phyloP scores from a whole-genome alignment of 2,113 vertebrate genomes.

The Desmodus rotundus region DNA sequence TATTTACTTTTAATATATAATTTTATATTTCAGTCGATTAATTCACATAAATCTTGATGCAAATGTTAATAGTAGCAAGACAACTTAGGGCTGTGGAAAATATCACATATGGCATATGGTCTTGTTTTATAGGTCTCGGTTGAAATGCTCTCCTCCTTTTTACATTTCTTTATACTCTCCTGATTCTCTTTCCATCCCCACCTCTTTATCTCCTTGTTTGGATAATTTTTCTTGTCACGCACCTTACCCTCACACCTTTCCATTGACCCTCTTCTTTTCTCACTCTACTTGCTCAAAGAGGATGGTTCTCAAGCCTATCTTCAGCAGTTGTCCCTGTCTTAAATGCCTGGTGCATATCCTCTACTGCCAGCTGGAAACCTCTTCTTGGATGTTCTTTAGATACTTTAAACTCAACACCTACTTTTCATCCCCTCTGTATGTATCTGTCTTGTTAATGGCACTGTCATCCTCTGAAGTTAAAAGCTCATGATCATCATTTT shows the following conservation, averaged over 20 bases:
- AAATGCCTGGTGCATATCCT: not conserved
- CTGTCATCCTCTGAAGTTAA: not conserved
- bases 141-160: not conserved
- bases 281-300: not conserved
- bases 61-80: not conserved
- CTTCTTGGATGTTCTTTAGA: not conserved
- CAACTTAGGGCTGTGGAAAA: not conserved
- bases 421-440: not conserved
- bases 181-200: not conserved
- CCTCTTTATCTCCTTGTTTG: not conserved
- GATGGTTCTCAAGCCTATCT: not conserved
- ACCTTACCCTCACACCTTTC: not conserved
- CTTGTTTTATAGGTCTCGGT: not conserved
- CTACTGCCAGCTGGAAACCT: not conserved
- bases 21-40: not conserved
- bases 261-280: not conserved
- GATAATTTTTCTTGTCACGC: not conserved
- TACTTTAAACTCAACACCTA: not conserved
- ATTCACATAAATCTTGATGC: not conserved
- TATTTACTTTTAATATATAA: not conserved
- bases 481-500: not conserved
- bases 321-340: not conserved
- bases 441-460: not conserved
- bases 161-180: not conserved
- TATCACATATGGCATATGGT: not conserved